Evolutionary conservation across 2,797 vertebrate genomes (phyloP).

Genomic region (Enteromius radiatus): DNA sequence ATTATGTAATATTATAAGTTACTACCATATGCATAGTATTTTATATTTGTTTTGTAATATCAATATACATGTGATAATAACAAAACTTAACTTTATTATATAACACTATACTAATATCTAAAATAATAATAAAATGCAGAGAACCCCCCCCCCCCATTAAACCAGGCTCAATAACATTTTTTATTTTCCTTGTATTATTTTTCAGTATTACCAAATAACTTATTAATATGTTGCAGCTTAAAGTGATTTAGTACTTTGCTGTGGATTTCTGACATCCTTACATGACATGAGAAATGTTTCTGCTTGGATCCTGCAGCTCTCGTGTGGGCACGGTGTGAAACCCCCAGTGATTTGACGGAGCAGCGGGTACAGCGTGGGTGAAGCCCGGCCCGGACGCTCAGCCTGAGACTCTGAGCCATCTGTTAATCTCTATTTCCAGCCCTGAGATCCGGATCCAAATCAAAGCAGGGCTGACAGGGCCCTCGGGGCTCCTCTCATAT

Average conservation of each 20-base stretch:
- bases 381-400: slow-evolving; percentile 66
- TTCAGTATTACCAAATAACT: neutral
- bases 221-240: neutral
- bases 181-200: neutral
- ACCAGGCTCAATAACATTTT: neutral
- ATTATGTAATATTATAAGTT: neutral
- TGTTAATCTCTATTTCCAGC: slow-evolving; percentile 79
- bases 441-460: slow-evolving; percentile 66
- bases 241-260: neutral
- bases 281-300: neutral
- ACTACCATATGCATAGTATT: neutral
- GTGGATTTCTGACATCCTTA: neutral
- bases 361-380: slow-evolving; percentile 68
- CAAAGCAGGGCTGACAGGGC: slow-evolving; percentile 50
- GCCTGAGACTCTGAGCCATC: slow-evolving; percentile 76
- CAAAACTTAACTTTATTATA: neutral
- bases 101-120: neutral
- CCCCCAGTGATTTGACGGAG: slow-evolving; percentile 49
- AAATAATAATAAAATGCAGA: too few species aligned
- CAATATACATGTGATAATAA: neutral
- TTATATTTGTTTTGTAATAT: neutral
- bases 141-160: too few species aligned
- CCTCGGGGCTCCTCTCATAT: slow-evolving; percentile 49
- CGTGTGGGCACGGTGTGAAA: slow-evolving; percentile 29
- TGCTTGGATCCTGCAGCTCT: neutral